phyloP scores from a whole-genome alignment of 2,888 invertebrate species.

The Hetaerina titia region DNA sequence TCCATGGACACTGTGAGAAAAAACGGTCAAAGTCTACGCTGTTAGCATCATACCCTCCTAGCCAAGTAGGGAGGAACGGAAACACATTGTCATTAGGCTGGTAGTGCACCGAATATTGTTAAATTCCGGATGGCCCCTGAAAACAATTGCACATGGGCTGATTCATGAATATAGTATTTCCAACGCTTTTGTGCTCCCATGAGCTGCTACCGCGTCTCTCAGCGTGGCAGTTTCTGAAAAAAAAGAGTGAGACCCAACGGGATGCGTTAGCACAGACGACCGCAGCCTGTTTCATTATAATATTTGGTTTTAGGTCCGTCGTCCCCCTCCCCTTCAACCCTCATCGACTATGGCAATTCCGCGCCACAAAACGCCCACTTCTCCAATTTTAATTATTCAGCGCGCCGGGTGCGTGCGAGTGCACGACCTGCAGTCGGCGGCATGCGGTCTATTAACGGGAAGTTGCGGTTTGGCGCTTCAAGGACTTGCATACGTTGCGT shows the following conservation, averaged over 20 bases:
- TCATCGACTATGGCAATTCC: not conserved
- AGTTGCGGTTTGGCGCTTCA: not conserved
- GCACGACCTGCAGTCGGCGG: not conserved
- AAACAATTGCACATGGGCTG: too few species aligned
- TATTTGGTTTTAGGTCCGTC: not conserved
- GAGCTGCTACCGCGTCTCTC: not conserved
- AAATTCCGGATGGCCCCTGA: too few species aligned
- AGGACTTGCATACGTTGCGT: not conserved
- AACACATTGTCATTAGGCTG: too few species aligned
- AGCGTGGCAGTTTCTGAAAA: too few species aligned
- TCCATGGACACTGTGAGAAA: too few species aligned
- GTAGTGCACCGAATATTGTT: too few species aligned
- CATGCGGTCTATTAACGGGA: not conserved
- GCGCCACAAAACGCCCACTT: not conserved
- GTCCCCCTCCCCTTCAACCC: not conserved
- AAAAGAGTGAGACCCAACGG: not conserved
- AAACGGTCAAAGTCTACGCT: too few species aligned
- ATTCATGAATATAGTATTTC: too few species aligned
- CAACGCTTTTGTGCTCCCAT: not conserved
- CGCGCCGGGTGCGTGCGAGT: not conserved
- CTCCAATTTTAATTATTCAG: not conserved
- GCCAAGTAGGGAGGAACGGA: too few species aligned
- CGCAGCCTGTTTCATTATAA: conserved; percentile 11
- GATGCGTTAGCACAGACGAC: not conserved
- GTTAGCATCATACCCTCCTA: too few species aligned